Base-by-base conservation (phyloP, 1,140 invertebrate genomes). In the Brachionus sp. region DNA sequence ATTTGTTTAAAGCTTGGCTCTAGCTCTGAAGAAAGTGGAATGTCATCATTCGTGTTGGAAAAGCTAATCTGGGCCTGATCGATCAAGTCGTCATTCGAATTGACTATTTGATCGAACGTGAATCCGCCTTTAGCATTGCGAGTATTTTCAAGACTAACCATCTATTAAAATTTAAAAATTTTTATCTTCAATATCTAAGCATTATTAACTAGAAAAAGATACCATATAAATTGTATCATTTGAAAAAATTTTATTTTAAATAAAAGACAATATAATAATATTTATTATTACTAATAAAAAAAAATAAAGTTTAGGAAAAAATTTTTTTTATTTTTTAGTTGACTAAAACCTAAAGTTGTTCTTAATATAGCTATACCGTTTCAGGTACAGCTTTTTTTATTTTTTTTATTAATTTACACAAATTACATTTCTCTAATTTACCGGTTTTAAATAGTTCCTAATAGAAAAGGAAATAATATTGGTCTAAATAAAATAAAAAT, bases 141-240 rank as follows among this genome's bases (percentile, higher is more conserved):
- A 46, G 70, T 75, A 75, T 75, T 75, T 75, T 75, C 70, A 23
- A 75, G 44, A 46, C 70, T 75, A 75, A 75, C 70, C 70, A 75
- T 75, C 70, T 75, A 46, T 29, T 29, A 29, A 29, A 29, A 29
- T 29, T 3, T 29, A 29, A 29, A n/a, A n/a, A n/a, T n/a, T n/a
- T n/a, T n/a, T n/a, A n/a, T n/a, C n/a, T n/a, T n/a, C n/a, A n/a
- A 29, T 29, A 29, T 29, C 29, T 29, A 3, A 29, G 29, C 3
- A 29, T 29, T 29, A 29, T 29, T 29, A 29, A 29, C 0, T 33
- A 29, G n/a, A 12, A n/a, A 12, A 66, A 66, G 66, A 70, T 70
- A 70, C 66, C 66, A 39, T 70, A 23, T 70, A 39, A 70, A 70
- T 70, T 70, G 66, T 39, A 70, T 70, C 66, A 70, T 70, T 9